Conservation (phyloP, 2,888 invertebrate genomes). For the Unio pictorum region DNA sequence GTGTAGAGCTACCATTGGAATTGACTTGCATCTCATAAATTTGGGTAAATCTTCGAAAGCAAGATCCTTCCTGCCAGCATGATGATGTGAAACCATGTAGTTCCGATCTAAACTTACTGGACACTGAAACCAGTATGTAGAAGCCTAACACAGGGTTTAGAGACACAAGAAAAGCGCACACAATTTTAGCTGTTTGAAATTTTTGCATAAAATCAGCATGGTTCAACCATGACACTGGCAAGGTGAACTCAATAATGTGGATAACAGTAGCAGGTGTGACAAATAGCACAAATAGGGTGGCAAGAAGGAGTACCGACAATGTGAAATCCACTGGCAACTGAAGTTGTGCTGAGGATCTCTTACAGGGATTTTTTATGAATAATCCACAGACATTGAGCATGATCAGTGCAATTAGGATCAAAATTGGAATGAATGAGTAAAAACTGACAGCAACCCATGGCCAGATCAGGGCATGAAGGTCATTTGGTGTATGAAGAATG, state of each 20-base stretch:
- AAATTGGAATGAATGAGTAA: constrained; percentile 59
- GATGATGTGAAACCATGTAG: constrained; percentile 9
- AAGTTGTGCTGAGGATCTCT: constrained; percentile 36
- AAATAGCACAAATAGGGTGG: constrained; percentile 42
- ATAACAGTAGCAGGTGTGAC: constrained; percentile 46
- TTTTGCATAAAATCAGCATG: constrained; percentile 30
- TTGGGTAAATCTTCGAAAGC: constrained; percentile 28
- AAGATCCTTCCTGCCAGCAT: too few relatives aligned
- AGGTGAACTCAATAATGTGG: constrained; percentile 30
- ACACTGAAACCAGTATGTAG: constrained; percentile 37
- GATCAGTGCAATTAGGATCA: constrained; percentile 50
- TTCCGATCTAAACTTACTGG: constrained; percentile 40
- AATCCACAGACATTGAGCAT: constrained; percentile 42
- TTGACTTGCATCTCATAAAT: constrained; percentile 46
- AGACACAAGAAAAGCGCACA: constrained; percentile 35
- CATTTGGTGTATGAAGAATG: constrained; percentile 42
- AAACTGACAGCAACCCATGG: constrained; percentile 63
- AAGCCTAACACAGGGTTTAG: constrained; percentile 47
- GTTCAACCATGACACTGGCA: constrained; percentile 42
- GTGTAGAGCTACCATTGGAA: constrained; percentile 26
- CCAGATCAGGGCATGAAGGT: constrained; percentile 62
- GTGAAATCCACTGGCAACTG: constrained; percentile 41
- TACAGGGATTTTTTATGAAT: constrained; percentile 35
- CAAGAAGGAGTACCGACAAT: constrained; percentile 37
- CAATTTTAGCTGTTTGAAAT: constrained; percentile 23